Base-by-base conservation (phyloP, 37 sponge, comb jelly and placozoan genomes). In the Aplysina aerophoba region DNA sequence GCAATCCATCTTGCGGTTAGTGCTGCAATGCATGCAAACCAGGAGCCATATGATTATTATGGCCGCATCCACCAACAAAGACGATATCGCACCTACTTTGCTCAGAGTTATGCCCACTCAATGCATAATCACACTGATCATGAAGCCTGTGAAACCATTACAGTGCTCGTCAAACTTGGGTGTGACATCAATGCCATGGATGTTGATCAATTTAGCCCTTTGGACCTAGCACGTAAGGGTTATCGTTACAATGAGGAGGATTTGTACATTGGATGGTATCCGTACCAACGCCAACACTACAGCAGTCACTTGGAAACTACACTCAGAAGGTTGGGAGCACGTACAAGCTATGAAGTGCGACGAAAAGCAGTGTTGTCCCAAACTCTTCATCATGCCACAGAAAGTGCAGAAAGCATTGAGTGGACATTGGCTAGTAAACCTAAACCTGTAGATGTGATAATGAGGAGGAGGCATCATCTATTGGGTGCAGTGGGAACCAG, bases 1-100 rank as follows among this genome's bases (percentile, higher is more conserved):
- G 71, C 71, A 34, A 34, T 69, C 34, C 71, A 69, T 69, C 33
- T 69, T 31, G 71, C 71, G 2, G 71, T 69, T 31, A 69, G 13
- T 31, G 34, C 17, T 17, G 19, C 71, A 31, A 3, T 11, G 50
- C 50, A 3, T 3, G 8, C 50, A 44, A 8, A 44, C 50, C 8
- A 44, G 3, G 8, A 8, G 50, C 8, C 50, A 44, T 44, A 3
- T 44, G 50, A 11, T 44, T 44, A 44, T 8, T 44, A 44, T 44
- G 50, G n/a, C n/a, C n/a, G n/a, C n/a, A n/a, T n/a, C n/a, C n/a
- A n/a, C n/a, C n/a, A n/a, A n/a, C n/a, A n/a, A n/a, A n/a, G n/a
- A n/a, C n/a, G n/a, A n/a, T n/a, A n/a, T n/a, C n/a, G n/a, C n/a
- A n/a, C 8, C 8, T 44, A 44, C 8, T 44, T 11, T 44, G 50